Evolutionary conservation across 2,888 invertebrate species (phyloP).

Genomic region (Brachyopa scutellaris): DNA sequence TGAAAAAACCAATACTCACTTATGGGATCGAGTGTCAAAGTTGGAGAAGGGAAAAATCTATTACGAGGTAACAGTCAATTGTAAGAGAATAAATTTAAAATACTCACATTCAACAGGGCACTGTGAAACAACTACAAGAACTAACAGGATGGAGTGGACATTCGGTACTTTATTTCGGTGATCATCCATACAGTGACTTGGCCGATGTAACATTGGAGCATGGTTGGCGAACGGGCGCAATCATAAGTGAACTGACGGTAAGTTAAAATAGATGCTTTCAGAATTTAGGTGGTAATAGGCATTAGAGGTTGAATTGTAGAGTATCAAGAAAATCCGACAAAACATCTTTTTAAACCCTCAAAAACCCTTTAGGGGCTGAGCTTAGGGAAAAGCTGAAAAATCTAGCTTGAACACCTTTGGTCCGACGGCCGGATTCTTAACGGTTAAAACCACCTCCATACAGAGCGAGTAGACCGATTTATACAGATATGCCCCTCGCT

Average conservation of each 20-base stretch:
- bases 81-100: neutral
- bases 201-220: slow-evolving; percentile 97
- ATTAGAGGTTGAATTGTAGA: too few species aligned
- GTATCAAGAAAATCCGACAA: too few species aligned
- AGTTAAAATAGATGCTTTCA: slow-evolving; percentile 76
- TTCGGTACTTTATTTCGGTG: slow-evolving; percentile 97
- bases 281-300: too few species aligned
- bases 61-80: slow-evolving; percentile 87
- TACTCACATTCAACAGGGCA: slow-evolving; percentile 86
- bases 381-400: too few species aligned
- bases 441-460: too few species aligned
- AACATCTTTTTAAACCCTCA: too few species aligned
- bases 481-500: too few species aligned
- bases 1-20: slow-evolving; percentile 89
- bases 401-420: too few species aligned
- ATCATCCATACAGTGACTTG: slow-evolving; percentile 98
- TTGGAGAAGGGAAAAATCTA: slow-evolving; percentile 95
- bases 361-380: too few species aligned
- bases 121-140: slow-evolving; percentile 94
- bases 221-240: slow-evolving; percentile 98
- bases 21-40: slow-evolving; percentile 95
- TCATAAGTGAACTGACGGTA: slow-evolving; percentile 96
- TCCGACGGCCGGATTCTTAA: too few species aligned
- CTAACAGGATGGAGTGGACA: slow-evolving; percentile 96
- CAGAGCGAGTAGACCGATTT: too few species aligned